These are phyloP conservation scores for Sminthurinus aureus DNA, from an alignment of 2,888 invertebrate species.

Conservation along the genomic window DNA sequence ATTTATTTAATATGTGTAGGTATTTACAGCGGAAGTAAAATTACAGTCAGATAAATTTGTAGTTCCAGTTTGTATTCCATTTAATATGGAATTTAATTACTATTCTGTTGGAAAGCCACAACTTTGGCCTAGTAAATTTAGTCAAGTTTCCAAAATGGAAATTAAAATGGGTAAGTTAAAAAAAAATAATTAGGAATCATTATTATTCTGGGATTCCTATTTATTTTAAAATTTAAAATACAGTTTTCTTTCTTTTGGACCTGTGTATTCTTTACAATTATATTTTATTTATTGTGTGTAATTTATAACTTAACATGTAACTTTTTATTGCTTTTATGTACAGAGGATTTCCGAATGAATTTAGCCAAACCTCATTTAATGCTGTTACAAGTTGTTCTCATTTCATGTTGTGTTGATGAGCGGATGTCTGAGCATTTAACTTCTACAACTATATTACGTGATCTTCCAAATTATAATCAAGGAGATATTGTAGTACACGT, in stretches of 20 bases:
- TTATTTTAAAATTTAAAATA: too few relatives aligned
- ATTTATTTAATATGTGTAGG: conserved; percentile 5
- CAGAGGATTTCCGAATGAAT: conserved; percentile 42
- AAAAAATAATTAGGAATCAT: too few relatives aligned
- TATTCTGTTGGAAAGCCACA: conserved; percentile 20
- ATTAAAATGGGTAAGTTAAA: conserved; percentile 7
- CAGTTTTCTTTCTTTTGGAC: not conserved
- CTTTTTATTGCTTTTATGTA: not conserved
- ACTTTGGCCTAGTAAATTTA: conserved; percentile 18
- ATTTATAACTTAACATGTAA: too few relatives aligned
- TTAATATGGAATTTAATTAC: conserved; percentile 37
- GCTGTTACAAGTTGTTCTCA: conserved; percentile 39
- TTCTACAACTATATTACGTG: conserved; percentile 44
- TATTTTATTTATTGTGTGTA: not conserved
- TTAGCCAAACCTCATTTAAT: conserved; percentile 44
- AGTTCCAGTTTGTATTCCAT: conserved; percentile 33
- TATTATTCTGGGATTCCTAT: too few relatives aligned
- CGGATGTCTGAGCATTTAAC: conserved; percentile 46
- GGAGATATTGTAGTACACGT: conserved; percentile 29
- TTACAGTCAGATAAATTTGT: conserved; percentile 30
- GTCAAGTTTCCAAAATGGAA: conserved; percentile 17
- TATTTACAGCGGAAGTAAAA: conserved; percentile 31
- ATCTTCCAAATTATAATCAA: conserved; percentile 35
- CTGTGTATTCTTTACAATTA: not conserved
- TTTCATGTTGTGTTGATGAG: conserved; percentile 44